Evolutionary conservation across 2,113 vertebrate species (phyloP).

Genomic region (Anas platyrhynchos): DNA sequence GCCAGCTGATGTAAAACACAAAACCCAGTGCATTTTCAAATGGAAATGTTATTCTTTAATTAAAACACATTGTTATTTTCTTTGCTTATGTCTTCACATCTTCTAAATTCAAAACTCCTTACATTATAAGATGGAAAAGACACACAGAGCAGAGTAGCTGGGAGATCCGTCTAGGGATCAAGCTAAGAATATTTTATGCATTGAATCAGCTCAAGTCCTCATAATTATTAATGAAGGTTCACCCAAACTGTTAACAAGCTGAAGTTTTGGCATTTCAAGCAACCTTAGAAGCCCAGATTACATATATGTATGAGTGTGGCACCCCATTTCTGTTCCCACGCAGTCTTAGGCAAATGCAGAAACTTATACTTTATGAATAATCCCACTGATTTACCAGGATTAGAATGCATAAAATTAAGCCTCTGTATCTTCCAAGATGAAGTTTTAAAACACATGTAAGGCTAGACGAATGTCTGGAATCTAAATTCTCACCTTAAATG

Average conservation of each 20-base stretch:
- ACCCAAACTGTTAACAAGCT: background rate
- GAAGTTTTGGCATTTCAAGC: background rate
- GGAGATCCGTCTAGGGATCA: background rate
- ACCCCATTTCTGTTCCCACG: background rate
- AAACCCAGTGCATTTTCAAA: background rate
- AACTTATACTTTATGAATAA: background rate
- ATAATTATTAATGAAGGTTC: background rate
- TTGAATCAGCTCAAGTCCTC: background rate
- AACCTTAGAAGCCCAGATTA: background rate
- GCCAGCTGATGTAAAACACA: background rate
- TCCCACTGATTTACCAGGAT: background rate
- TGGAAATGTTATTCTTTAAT: background rate
- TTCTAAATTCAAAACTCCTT: background rate
- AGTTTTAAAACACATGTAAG: background rate
- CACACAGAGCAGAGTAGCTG: background rate
- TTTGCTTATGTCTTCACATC: background rate
- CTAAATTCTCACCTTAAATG: background rate
- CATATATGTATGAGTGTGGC: background rate
- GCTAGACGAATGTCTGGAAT: background rate
- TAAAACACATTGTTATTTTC: background rate
- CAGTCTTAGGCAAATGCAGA: background rate
- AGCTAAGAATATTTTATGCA: background rate
- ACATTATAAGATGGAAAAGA: background rate
- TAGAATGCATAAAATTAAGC: background rate
- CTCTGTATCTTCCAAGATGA: background rate